Base-by-base conservation (phyloP, 2,113 vertebrate genomes). In the Corythoichthys haematopterus region DNA sequence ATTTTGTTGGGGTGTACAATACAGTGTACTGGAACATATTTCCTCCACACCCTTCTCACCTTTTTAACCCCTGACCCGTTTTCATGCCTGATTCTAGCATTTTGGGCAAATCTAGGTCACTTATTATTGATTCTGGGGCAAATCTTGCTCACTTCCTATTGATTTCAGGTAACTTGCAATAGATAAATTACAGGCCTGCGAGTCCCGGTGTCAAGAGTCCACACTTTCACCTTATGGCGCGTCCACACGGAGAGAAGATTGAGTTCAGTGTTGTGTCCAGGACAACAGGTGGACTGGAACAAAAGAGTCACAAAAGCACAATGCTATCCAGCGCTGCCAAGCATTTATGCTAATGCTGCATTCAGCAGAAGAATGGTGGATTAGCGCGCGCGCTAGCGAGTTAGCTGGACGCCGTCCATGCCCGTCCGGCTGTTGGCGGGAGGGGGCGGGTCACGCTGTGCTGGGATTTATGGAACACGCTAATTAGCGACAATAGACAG, bases 351-450 rank as follows among this genome's bases (percentile, higher is more conserved):
- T 87, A 86, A 91, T 84, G 68, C 81, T 67, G 55, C 83, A 87
- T 87, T 90, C 83, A 83, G 74, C 4, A 71, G 62, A 76, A 88
- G 82, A 88, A 87, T 84, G 79, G 80, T 3, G 84, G 86, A 88
- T 90, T 91, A 88, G 78, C n/a, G 16, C 8, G 38, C 58, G 6
- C 7, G 38, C 4, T 62, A 38, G 76, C 47, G 66, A 73, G 52
- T 76, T 78, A 82, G 74, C 85, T 90, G 85, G 88, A 91, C 7
- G 16, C 20, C 70, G 50, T 77, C 81, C 84, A 85, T 43, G 15
- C 37, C 58, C 20, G 2, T 70, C 65, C 78, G 58, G 74, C 76
- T 81, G 79, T 68, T n/a, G 48, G n/a, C 59, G 16, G 40, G 59
- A 48, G 61, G 43, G 36, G 35, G 15, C 10, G 35, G 40, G 60